Evolutionary conservation across 2,888 invertebrate species (phyloP).

Genomic region (Athalia circularis): DNA sequence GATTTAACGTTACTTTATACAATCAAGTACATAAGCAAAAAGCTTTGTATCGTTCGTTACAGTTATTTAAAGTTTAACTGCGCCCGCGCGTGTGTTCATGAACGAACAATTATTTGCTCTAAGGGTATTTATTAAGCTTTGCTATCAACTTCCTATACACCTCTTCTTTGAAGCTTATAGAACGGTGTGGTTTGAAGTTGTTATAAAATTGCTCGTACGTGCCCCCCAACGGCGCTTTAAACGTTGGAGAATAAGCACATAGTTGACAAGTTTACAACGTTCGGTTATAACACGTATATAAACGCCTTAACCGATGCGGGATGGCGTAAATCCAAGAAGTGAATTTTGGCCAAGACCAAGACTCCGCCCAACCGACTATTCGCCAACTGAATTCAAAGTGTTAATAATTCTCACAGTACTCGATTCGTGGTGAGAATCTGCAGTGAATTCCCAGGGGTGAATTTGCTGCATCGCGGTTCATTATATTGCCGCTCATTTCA

Average conservation of each 20-base stretch:
- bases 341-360: slow-evolving; percentile 19
- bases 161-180: slow-evolving; percentile 23
- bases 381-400: neutral
- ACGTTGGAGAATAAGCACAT: neutral
- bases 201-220: slow-evolving; percentile 27
- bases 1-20: neutral
- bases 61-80: neutral
- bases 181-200: slow-evolving; percentile 12
- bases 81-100: neutral
- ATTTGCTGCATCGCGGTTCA: too few species aligned
- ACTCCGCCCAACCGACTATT: neutral
- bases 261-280: slow-evolving; percentile 34
- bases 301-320: neutral
- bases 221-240: neutral
- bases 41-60: neutral
- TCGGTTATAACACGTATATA: neutral
- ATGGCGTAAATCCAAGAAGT: slow-evolving; percentile 19
- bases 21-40: neutral
- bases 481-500: too few species aligned
- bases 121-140: slow-evolving; percentile 29
- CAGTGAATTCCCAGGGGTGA: too few species aligned
- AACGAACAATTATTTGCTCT: slow-evolving; percentile 7
- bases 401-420: neutral
- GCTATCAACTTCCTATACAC: neutral
- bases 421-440: too few species aligned